Conservation (phyloP, 2,113 vertebrate genomes). For the Pachypanchax playfairii region DNA sequence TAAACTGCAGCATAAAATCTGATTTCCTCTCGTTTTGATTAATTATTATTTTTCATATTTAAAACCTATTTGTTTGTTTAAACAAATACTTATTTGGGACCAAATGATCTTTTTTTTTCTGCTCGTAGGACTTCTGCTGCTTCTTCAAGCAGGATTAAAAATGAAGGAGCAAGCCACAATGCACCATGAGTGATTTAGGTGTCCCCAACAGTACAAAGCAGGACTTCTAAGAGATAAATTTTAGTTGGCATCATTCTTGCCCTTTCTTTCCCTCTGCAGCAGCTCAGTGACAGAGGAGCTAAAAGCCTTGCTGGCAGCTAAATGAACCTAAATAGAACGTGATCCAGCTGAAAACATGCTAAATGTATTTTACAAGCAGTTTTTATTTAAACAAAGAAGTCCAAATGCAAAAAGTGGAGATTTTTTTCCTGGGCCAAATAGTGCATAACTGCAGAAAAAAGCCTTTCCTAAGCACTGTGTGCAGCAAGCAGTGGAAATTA, state of each 20-base stretch:
- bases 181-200: slow-evolving; percentile 39
- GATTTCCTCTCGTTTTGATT: background rate
- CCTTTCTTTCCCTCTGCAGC: slow-evolving; percentile 52
- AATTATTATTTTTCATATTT: background rate
- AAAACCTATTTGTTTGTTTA: background rate
- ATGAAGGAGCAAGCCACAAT: slow-evolving; percentile 40
- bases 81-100: slow-evolving; percentile 20
- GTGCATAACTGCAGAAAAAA: slow-evolving; percentile 67
- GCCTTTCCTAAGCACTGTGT: slow-evolving; percentile 61
- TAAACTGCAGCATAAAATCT: background rate
- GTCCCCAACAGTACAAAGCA: slow-evolving; percentile 35
- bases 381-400: slow-evolving; percentile 28
- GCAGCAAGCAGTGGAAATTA: slow-evolving; percentile 80
- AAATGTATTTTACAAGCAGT: slow-evolving; percentile 53
- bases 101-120: slow-evolving; percentile 1
- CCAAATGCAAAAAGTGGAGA: slow-evolving; percentile 49
- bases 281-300: slow-evolving; percentile 63
- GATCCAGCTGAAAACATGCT: slow-evolving; percentile 58
- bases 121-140: slow-evolving; percentile 13
- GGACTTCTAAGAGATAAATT: slow-evolving; percentile 59
- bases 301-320: slow-evolving; percentile 78
- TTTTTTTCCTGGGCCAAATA: slow-evolving; percentile 50
- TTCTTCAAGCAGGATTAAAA: slow-evolving; percentile 25
- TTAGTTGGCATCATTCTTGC: slow-evolving; percentile 55
- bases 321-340: slow-evolving; percentile 54